Base-by-base conservation (phyloP, 2,888 invertebrate species). In the Habrosyne pyritoides region DNA sequence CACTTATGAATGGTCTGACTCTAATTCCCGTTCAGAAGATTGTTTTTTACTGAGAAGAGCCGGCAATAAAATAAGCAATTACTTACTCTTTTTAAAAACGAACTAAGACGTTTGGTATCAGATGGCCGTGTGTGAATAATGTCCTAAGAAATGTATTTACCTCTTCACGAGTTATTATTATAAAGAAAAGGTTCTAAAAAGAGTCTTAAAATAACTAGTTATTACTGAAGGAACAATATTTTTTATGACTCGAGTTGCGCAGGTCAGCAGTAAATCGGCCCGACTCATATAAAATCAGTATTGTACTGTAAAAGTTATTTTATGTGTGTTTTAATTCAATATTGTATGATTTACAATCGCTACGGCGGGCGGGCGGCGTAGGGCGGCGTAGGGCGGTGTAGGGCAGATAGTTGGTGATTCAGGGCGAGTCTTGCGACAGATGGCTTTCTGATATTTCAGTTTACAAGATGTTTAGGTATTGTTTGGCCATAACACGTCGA, bases 371-470 rank as follows among this genome's bases (percentile, higher is more conserved):
- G 36, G 36, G 36, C 14, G 14, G 33, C 2, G n/a, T n/a, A 14
- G 24, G 47, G 26, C 53, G 46, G 48, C 36, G 14, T 4, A 18
- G 36, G 42, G 42, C 42, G 42, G 42, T 2, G 33, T n/a, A 42
- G 42, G 52, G 49, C 26, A 36, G 48, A 18, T 18, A 36, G 49
- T 54, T 61, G 52, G 57, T 30, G 65, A 77, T 79, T 75, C 78
- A 78, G 84, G 79, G 68, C 85, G 67, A 71, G 76, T 69, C 57
- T 61, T 69, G 81, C 80, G 77, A 72, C 89, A 89, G 81, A 83
- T 88, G 88, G 78, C 76, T 58, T 68, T 62, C 77, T 73, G 82
- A 80, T 82, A 83, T 86, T 82, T 83, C 76, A 79, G 75, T 81
- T 75, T 71, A 76, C 73, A 72, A 74, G 70, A 69, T 60, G 67